Evolutionary conservation across 2,888 invertebrate genomes (phyloP).

Genomic region (Leptopilina myrica): DNA sequence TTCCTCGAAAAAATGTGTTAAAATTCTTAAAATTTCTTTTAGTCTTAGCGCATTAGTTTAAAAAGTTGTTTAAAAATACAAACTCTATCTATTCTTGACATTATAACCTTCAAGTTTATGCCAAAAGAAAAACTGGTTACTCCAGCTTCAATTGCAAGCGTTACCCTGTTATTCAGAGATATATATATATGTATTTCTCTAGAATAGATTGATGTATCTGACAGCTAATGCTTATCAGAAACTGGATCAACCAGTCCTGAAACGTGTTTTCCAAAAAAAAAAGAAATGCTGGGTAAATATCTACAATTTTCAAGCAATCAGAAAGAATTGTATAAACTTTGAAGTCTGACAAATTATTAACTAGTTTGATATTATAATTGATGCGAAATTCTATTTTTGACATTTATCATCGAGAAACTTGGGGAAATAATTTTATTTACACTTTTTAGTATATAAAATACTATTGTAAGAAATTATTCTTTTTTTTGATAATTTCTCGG

Average conservation of each 20-base stretch:
- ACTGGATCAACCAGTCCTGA: constrained; percentile 23
- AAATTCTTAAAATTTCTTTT: neutral
- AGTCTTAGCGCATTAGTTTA: neutral
- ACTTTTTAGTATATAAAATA: too few species aligned
- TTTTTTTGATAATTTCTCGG: neutral
- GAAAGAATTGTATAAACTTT: constrained; percentile 7
- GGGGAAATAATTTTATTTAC: too few species aligned
- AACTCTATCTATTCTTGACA: neutral
- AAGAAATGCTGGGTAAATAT: neutral
- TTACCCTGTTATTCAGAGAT: constrained; percentile 17
- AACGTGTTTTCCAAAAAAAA: constrained; percentile 1
- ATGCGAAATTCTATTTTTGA: too few species aligned
- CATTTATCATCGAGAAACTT: too few species aligned
- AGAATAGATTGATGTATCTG: constrained; percentile 6
- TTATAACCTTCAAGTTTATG: constrained; percentile 15
- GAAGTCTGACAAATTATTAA: constrained; percentile 1
- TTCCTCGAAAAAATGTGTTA: neutral
- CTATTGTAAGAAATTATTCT: too few species aligned
- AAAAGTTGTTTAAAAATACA: neutral
- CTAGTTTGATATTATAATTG: neutral
- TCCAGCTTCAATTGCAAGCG: neutral
- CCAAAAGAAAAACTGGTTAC: constrained; percentile 3
- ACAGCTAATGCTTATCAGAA: constrained; percentile 13
- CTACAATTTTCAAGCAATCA: constrained; percentile 14
- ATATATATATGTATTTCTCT: neutral